Evolutionary conservation across 2,797 vertebrate genomes (phyloP).

Genomic region (Pantherophis vulpinus): DNA sequence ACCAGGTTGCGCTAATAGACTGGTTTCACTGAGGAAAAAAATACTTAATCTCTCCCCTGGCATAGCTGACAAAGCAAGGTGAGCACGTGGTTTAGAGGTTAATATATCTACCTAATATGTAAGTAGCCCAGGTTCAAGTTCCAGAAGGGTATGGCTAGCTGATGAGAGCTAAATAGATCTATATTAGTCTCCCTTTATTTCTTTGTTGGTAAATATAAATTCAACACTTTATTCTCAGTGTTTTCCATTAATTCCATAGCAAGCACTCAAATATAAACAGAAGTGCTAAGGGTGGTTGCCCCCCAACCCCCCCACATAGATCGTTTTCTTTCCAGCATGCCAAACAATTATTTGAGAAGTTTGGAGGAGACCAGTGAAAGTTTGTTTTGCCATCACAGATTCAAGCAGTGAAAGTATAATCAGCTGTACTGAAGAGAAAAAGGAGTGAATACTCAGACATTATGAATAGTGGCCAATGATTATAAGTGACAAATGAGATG

Average conservation of each 20-base stretch:
- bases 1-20: too few relatives aligned
- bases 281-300: neutral
- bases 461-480: neutral
- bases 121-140: too few relatives aligned
- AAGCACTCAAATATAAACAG: neutral
- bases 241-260: neutral
- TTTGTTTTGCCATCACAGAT: neutral
- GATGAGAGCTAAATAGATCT: too few relatives aligned
- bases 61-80: too few relatives aligned
- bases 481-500: neutral
- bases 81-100: too few relatives aligned
- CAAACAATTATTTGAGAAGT: neutral
- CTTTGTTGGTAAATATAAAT: too few relatives aligned
- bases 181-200: too few relatives aligned
- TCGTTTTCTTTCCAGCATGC: neutral
- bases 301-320: neutral
- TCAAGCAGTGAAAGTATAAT: neutral
- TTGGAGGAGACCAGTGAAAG: neutral
- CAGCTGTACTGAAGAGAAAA: neutral
- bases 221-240: neutral
- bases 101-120: too few relatives aligned
- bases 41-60: too few relatives aligned
- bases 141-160: too few relatives aligned
- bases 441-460: neutral
- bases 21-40: too few relatives aligned